phyloP scores from a whole-genome alignment of 2,888 invertebrate species.

The Trachelus troglodyta region DNA sequence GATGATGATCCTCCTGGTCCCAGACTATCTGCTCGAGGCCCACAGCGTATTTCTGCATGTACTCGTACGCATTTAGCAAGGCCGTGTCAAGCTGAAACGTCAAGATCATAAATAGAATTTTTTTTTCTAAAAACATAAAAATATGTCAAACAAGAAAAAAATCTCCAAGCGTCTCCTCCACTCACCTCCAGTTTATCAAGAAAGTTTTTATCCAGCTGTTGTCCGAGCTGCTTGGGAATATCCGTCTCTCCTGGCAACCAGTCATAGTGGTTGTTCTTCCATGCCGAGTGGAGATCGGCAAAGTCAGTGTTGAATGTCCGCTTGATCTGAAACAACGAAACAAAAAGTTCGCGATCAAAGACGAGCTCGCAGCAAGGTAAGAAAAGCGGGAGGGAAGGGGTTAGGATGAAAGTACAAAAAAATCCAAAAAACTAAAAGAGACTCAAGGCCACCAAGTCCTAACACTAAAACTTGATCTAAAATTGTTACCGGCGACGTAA shows the following conservation, averaged over 20 bases:
- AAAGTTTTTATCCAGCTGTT: constrained; percentile 61
- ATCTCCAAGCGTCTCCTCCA: constrained; percentile 26
- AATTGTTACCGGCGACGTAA: background rate
- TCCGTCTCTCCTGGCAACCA: constrained; percentile 68
- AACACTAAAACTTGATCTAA: constrained; percentile 44
- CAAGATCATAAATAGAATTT: background rate
- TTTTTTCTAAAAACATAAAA: background rate
- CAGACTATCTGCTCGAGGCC: constrained; percentile 75
- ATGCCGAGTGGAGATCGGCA: constrained; percentile 62
- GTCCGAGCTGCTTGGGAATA: constrained; percentile 68
- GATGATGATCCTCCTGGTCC: constrained; percentile 70
- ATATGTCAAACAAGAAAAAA: background rate
- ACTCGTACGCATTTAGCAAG: constrained; percentile 74
- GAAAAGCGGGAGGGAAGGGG: background rate
- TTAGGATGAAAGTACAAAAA: constrained; percentile 11
- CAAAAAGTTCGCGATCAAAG: constrained; percentile 17
- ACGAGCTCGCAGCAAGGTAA: background rate
- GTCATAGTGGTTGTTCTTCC: constrained; percentile 65
- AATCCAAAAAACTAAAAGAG: background rate
- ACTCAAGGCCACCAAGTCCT: constrained; percentile 48
- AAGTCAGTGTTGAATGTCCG: constrained; percentile 65
- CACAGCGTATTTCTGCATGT: constrained; percentile 78
- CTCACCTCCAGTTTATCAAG: constrained; percentile 67
- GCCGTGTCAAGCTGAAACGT: constrained; percentile 67
- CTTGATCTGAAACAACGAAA: constrained; percentile 65